Evolutionary conservation across 2,797 vertebrate species (phyloP).

Genomic region (Natrix natrix): DNA sequence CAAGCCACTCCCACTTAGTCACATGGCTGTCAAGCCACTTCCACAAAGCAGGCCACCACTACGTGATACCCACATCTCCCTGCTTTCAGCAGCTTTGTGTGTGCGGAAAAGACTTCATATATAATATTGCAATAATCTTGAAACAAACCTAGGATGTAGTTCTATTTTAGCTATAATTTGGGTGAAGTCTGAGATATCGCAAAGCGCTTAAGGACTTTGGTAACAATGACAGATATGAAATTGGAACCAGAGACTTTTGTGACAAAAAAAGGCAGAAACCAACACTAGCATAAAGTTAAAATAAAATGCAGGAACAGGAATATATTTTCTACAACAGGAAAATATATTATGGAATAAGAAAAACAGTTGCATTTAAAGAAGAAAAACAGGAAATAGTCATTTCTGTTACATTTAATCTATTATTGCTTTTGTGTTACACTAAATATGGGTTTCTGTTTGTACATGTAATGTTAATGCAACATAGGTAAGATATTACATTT

Average conservation of each 20-base stretch:
- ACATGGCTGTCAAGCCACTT: too few relatives aligned
- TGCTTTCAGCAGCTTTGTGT: background rate
- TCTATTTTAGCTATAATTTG: background rate
- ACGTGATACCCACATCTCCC: background rate
- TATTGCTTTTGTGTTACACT: background rate
- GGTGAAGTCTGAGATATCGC: background rate
- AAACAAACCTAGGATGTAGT: background rate
- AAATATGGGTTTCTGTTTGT: background rate
- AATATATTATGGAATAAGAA: background rate
- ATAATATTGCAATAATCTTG: background rate
- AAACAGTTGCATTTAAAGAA: background rate
- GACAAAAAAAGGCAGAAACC: background rate
- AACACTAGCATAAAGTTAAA: background rate
- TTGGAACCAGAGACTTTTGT: background rate
- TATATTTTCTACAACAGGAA: background rate
- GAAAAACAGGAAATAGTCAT: background rate
- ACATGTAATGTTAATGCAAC: background rate
- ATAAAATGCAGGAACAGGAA: background rate
- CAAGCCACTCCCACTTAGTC: too few relatives aligned
- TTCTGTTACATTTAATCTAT: background rate
- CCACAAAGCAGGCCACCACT: too few relatives aligned
- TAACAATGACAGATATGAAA: background rate
- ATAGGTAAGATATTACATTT: background rate
- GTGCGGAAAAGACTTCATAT: background rate
- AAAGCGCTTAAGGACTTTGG: background rate